phyloP scores from a whole-genome alignment of 2,113 vertebrate species.

The Panthera leo region DNA sequence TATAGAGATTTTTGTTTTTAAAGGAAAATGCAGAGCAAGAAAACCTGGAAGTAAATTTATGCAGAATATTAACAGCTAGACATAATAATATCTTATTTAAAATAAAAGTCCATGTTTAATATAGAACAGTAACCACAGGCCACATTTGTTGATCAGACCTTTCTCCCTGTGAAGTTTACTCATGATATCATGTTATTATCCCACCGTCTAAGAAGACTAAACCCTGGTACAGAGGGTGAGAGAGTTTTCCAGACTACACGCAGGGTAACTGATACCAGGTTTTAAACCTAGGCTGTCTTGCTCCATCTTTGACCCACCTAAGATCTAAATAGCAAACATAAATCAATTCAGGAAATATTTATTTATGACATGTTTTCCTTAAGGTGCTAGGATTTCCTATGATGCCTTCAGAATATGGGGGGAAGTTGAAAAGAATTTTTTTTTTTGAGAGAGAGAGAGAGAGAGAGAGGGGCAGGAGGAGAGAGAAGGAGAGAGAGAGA shows the following conservation, averaged over 20 bases:
- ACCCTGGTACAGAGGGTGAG: too few species aligned
- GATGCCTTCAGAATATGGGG: not conserved
- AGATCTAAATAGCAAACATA: not conserved
- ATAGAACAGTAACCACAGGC: not conserved
- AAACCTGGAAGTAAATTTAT: not conserved
- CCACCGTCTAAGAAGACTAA: too few species aligned
- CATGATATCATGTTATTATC: not conserved
- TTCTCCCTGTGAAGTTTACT: not conserved
- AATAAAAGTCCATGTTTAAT: not conserved
- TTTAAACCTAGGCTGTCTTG: not conserved
- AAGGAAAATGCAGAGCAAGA: not conserved
- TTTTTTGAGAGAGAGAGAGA: too few species aligned
- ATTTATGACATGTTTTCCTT: not conserved
- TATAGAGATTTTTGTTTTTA: conserved; percentile 17
- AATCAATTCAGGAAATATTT: not conserved
- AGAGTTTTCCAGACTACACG: not conserved
- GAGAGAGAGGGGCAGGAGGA: too few species aligned
- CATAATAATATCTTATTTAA: not conserved
- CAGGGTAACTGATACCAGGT: too few species aligned
- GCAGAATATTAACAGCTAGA: not conserved
- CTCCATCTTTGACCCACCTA: not conserved
- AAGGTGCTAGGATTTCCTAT: not conserved
- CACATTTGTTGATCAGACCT: not conserved
- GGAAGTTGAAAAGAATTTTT: not conserved
- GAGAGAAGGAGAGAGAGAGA: too few species aligned